These are phyloP conservation scores for Neoniphon sammara DNA, from an alignment of 2,797 vertebrate species.

Conservation along the genomic window DNA sequence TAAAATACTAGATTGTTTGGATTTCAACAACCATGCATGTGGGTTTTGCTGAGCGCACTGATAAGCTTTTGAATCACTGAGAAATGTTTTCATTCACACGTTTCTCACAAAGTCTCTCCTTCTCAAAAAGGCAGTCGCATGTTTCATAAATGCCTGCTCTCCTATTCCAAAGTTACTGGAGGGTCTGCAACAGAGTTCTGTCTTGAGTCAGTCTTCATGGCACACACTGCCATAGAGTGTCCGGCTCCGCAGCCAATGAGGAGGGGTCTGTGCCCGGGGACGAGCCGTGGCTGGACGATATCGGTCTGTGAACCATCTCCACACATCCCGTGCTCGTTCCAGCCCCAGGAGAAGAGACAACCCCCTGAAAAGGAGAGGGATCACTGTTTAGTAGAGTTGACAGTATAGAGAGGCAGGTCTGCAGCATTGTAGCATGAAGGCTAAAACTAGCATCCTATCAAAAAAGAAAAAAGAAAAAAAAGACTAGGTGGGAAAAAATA, in stretches of 20 bases:
- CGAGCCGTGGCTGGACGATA: slow-evolving; percentile 77
- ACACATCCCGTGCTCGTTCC: slow-evolving; percentile 98
- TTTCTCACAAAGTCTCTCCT: slow-evolving; percentile 19
- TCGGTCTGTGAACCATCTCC: slow-evolving; percentile 86
- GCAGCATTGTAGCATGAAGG: slow-evolving; percentile 10
- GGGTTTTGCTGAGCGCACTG: slow-evolving; percentile 9
- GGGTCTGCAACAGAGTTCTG: slow-evolving; percentile 35
- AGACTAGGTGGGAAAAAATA: background rate
- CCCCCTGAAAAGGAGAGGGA: slow-evolving; percentile 78
- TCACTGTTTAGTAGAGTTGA: slow-evolving; percentile 67
- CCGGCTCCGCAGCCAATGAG: slow-evolving; percentile 93
- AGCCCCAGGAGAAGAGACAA: slow-evolving; percentile 91
- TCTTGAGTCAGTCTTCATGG: slow-evolving; percentile 30
- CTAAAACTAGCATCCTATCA: slow-evolving; percentile 56
- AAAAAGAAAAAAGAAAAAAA: background rate
- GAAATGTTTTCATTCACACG: slow-evolving; percentile 14
- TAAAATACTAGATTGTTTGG: background rate
- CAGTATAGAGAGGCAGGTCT: slow-evolving; percentile 20
- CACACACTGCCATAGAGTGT: slow-evolving; percentile 90
- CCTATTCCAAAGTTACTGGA: slow-evolving; percentile 19
- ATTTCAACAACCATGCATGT: background rate
- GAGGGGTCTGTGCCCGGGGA: slow-evolving; percentile 78
- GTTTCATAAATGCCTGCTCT: slow-evolving; percentile 7
- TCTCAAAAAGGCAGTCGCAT: slow-evolving; percentile 7
- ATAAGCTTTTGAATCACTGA: slow-evolving; percentile 17